These are phyloP conservation scores for Myiozetetes cayanensis DNA, from an alignment of 2,113 vertebrate genomes.

Conservation along the genomic window DNA sequence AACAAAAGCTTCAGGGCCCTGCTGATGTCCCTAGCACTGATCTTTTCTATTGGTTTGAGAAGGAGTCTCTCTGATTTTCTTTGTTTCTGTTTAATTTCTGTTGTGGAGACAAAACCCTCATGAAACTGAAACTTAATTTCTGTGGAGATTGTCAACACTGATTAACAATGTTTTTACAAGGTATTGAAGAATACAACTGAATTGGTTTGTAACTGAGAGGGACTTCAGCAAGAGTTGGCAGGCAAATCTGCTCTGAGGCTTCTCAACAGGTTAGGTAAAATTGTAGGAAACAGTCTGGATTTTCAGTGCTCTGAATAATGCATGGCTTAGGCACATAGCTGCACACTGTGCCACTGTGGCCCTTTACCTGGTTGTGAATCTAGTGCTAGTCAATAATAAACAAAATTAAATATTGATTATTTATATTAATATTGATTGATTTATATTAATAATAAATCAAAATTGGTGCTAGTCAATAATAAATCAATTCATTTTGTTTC, in stretches of 20 bases:
- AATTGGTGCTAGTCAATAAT: not conserved
- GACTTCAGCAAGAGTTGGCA: not conserved
- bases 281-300: not conserved
- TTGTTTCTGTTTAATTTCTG: not conserved
- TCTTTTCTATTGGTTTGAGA: not conserved
- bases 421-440: too few relatives aligned
- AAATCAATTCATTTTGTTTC: not conserved
- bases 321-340: not conserved
- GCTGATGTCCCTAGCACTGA: not conserved
- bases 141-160: not conserved
- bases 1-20: not conserved
- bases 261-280: not conserved
- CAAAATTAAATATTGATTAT: too few relatives aligned
- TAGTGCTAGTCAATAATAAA: not conserved
- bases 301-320: not conserved
- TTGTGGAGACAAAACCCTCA: not conserved
- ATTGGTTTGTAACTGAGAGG: not conserved
- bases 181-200: not conserved
- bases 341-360: not conserved
- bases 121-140: not conserved
- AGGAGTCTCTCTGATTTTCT: not conserved
- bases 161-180: not conserved
- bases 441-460: too few relatives aligned
- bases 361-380: not conserved
- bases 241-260: not conserved